Percentiles rank a stretch among this genome's conserved stretches.
phyloP scores from a whole-genome alignment of 1,140 invertebrate genomes.

The Atta cephalotes region DNA sequence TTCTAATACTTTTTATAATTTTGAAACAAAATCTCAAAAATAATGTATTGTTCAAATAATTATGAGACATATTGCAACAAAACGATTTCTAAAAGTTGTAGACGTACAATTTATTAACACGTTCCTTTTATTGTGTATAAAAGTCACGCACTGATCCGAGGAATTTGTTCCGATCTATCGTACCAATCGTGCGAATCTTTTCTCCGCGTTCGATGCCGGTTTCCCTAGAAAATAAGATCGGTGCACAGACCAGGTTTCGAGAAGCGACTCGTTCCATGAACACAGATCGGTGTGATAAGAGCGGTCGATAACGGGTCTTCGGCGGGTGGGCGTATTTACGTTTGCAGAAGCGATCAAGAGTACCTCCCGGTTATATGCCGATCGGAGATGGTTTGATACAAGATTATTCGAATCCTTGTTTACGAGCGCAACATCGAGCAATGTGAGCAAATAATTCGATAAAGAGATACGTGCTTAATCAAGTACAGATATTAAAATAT shows the following conservation, averaged over 20 bases:
- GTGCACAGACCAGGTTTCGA: constrained; percentile 50
- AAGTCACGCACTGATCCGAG: not conserved
- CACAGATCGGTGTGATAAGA: constrained; percentile 70
- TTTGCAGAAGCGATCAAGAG: constrained; percentile 70
- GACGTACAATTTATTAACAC: not conserved
- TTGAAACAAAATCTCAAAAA: not conserved
- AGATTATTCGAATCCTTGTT: constrained; percentile 58
- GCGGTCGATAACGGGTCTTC: constrained; percentile 70
- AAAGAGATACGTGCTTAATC: constrained; percentile 24
- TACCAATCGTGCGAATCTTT: constrained; percentile 20
- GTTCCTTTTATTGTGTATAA: not conserved
- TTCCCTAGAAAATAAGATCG: constrained; percentile 68
- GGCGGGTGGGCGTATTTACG: constrained; percentile 71
- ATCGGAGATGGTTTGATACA: constrained; percentile 70
- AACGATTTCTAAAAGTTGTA: not conserved
- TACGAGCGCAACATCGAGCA: constrained; percentile 39
- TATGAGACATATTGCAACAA: not conserved
- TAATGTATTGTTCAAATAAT: not conserved
- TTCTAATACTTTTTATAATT: not conserved
- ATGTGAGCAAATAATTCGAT: constrained; percentile 33
- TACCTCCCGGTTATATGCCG: constrained; percentile 74
- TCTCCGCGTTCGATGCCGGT: constrained; percentile 13
- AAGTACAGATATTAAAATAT: not conserved
- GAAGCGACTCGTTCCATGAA: constrained; percentile 65
- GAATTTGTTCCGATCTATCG: not conserved